Percentiles rank a stretch among this genome's conserved stretches.
Evolutionary conservation across 1,140 invertebrate species (phyloP).

Genomic region (Nasonia giraulti): DNA sequence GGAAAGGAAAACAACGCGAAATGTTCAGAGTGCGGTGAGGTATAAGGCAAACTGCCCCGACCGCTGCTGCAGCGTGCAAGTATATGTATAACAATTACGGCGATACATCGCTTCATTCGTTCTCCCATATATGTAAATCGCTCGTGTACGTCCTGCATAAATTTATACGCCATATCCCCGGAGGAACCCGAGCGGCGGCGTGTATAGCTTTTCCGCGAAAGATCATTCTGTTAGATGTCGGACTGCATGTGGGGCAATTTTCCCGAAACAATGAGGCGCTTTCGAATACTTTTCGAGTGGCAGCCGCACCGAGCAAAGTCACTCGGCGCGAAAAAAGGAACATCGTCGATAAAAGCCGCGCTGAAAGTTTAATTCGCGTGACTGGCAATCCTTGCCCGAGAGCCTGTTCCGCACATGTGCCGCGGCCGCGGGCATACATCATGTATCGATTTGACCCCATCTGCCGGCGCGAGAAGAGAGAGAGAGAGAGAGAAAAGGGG

Average conservation of each 20-base stretch:
- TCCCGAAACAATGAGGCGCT: background rate
- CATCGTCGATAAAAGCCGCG: slow-evolving; percentile 15
- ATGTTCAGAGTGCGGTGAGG: background rate
- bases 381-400: background rate
- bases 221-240: background rate
- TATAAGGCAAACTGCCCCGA: background rate
- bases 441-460: slow-evolving; percentile 45
- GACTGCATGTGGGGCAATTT: slow-evolving; percentile 12
- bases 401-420: background rate
- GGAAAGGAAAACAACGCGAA: background rate
- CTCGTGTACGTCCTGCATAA: slow-evolving; percentile 7
- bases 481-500: too few relatives aligned
- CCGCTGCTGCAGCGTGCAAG: background rate
- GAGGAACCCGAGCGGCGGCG: background rate
- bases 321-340: background rate
- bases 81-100: slow-evolving; percentile 8
- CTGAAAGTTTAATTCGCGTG: slow-evolving; percentile 41
- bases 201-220: background rate
- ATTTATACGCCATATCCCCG: slow-evolving; percentile 8
- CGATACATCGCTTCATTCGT: background rate
- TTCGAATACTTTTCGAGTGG: too few relatives aligned
- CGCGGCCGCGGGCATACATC: background rate
- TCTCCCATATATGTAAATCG: slow-evolving; percentile 1
- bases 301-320: too few relatives aligned
- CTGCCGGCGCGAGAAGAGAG: background rate